A percentile compares a stretch with the other conserved stretches of the same genome.
phyloP scores from a whole-genome alignment of 1,140 invertebrate genomes.

The Hirudo medicinalis region DNA sequence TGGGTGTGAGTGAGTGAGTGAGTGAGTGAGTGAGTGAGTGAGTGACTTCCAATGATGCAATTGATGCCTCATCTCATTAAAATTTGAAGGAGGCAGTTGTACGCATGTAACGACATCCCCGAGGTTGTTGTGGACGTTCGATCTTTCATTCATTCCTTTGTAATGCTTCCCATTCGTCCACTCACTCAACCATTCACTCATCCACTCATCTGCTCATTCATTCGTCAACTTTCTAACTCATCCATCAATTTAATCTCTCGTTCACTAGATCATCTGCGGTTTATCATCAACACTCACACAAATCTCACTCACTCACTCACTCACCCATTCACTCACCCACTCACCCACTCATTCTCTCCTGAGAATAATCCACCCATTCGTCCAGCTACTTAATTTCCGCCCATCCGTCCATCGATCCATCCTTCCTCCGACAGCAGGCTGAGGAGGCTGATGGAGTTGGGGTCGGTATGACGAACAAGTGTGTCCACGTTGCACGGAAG shows the following conservation, averaged over 20 bases:
- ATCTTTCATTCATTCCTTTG: slow-evolving; percentile 14
- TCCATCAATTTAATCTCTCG: not conserved
- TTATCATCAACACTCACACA: not conserved
- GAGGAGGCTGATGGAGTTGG: too few species aligned
- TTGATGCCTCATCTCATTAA: too few species aligned
- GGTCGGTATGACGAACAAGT: too few species aligned
- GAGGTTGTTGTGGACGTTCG: not conserved
- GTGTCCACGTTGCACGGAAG: too few species aligned
- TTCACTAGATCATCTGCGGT: not conserved
- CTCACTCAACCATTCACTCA: slow-evolving; percentile 1
- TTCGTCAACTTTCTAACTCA: not conserved
- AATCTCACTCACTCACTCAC: not conserved
- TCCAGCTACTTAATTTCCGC: not conserved
- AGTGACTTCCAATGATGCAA: not conserved
- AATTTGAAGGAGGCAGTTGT: too few species aligned
- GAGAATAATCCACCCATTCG: not conserved
- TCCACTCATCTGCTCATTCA: not conserved
- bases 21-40: slow-evolving; percentile 4
- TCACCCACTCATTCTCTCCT: slow-evolving; percentile 1
- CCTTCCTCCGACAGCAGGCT: too few species aligned
- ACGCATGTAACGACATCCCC: too few species aligned
- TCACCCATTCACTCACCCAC: slow-evolving; percentile 2
- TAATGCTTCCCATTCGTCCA: not conserved
- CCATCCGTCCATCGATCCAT: not conserved
- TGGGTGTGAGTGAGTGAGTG: not conserved